Evolutionary conservation across 1,140 invertebrate species (phyloP), one percentile per base, ranked within the genome.

Genomic region (Scylla paramamosain): DNA sequence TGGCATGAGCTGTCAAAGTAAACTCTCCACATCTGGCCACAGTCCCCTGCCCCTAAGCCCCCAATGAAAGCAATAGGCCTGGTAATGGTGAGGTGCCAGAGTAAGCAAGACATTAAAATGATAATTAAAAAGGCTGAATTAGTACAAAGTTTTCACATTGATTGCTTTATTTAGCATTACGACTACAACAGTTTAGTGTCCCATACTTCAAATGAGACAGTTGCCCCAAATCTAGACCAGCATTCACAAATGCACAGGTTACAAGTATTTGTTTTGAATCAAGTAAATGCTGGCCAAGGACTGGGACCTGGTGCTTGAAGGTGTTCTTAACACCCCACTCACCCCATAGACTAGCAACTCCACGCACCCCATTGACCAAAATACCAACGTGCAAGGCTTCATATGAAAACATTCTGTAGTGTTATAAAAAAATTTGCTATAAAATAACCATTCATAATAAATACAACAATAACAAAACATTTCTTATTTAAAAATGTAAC

Each of bases 141-240:
- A 12, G 52, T 14, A 59, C 4, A 7, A 48, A 48, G 10, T 59
- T 12, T 59, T 91, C 83, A 93, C 92, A 93, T 45, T 94, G 87
- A 94, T 87, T 94, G 87, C 93, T 94, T 94, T 94, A 94, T 94
- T 94, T 90, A 86, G 87, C 86, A 89, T 67, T 94, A 94, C 87
- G 77, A 89, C 93, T 94, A 94, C 93, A 94, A 94, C 93, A 88
- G 93, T 94, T 94, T 94, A 94, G 93, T 94, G 93, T 94, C 93
- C 93, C 93, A 94, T 94, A 88, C 86, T 77, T 94, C 86, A 89
- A 31, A 48, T 90, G 93, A 94, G 93, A 94, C 93, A 94, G 87
- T 86, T 90, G 59, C 87, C 93, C 93, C 93, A 88, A 77, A 82
- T 94, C 77, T 86, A 89, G 48, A 94, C 52, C 32, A 52, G 32